Evolutionary conservation across 2,113 vertebrate genomes (phyloP).

Genomic region (Platichthys flesus): DNA sequence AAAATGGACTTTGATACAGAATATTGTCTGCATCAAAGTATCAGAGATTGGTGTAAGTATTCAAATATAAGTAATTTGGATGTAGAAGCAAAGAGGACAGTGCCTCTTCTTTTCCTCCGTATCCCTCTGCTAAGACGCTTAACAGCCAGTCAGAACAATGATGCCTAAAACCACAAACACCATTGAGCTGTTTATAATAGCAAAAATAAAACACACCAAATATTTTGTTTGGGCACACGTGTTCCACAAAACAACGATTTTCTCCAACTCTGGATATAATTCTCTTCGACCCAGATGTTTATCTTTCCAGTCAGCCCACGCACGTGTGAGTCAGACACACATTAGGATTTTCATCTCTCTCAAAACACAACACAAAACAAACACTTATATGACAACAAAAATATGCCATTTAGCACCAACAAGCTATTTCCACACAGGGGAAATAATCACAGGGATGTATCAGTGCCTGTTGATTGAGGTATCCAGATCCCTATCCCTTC

Average conservation of each 20-base stretch:
- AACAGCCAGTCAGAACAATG: background rate
- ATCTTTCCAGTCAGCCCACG: conserved; percentile 27
- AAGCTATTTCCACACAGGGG: background rate
- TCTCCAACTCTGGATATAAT: background rate
- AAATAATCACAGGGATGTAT: conserved; percentile 8
- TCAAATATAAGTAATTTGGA: background rate
- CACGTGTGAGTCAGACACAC: background rate
- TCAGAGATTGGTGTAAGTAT: too few species aligned
- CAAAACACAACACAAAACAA: conserved; percentile 1
- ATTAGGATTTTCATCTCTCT: conserved; percentile 33
- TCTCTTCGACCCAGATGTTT: conserved; percentile 27
- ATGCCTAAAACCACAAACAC: background rate
- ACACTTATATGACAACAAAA: conserved; percentile 35
- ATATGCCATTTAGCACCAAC: conserved; percentile 4
- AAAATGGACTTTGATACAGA: too few species aligned
- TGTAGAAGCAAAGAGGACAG: background rate
- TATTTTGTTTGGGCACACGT: too few species aligned
- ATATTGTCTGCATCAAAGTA: too few species aligned
- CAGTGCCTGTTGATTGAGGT: conserved; percentile 43
- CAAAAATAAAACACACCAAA: background rate
- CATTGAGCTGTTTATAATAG: conserved; percentile 14
- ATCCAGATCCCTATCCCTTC: background rate
- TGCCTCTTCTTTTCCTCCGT: background rate
- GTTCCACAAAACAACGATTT: too few species aligned
- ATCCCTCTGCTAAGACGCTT: background rate